These are phyloP conservation scores for Crenuchus spilurus DNA, from an alignment of 2,797 vertebrate species.

Conservation along the genomic window DNA sequence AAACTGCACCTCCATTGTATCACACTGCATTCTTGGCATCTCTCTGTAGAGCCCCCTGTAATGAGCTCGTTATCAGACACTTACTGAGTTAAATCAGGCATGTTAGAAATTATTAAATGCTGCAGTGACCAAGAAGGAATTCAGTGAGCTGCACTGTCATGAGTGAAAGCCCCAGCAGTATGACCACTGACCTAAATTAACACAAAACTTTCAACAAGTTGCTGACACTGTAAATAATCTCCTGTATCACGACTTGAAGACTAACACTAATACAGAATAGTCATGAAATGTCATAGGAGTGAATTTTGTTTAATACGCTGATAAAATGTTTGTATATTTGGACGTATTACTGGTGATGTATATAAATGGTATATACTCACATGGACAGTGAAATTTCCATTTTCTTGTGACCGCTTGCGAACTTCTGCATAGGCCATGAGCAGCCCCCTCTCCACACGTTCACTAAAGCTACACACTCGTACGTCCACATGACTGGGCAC, in stretches of 20 bases:
- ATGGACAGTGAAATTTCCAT: conserved; percentile 84
- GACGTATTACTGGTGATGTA: not conserved
- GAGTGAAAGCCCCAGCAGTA: no score
- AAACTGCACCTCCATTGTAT: no score
- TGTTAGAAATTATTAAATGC: no score
- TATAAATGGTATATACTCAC: conserved; percentile 66
- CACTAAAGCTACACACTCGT: conserved; percentile 90
- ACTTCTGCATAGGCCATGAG: conserved; percentile 83
- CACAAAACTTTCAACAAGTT: no score
- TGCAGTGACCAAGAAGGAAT: no score
- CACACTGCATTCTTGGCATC: no score
- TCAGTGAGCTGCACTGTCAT: no score
- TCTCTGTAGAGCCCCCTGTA: no score
- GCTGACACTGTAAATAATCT: not conserved
- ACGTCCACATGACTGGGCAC: conserved; percentile 88
- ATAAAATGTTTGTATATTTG: not conserved
- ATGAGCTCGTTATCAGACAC: no score
- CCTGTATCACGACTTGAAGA: not conserved
- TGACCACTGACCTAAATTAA: no score
- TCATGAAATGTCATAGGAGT: not conserved
- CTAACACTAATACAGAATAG: not conserved
- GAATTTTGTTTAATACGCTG: not conserved
- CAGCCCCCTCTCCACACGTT: conserved; percentile 87
- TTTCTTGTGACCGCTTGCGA: conserved; percentile 77
- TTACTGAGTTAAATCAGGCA: no score